phyloP scores from a whole-genome alignment of 1,140 invertebrate genomes.

The Leptinotarsa undecemlineata region DNA sequence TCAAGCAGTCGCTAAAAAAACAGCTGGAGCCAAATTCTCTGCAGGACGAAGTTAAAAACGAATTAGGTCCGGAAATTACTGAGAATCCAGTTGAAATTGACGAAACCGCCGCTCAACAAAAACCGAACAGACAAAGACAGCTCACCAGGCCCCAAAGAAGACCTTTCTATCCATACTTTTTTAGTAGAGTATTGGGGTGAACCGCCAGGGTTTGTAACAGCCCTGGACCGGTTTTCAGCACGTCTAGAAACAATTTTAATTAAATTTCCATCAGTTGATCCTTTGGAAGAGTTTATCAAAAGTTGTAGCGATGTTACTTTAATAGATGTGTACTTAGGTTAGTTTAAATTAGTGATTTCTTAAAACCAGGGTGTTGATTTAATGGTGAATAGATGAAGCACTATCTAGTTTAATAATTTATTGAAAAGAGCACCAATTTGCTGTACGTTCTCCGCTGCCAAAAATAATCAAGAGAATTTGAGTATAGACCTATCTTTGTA shows the following conservation, averaged over 20 bases:
- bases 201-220: not conserved
- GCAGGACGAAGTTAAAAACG: conserved; percentile 17
- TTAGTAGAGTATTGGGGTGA: conserved; percentile 58
- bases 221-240: not conserved
- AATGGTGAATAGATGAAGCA: not conserved
- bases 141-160: conserved; percentile 54
- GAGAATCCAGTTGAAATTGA: conserved; percentile 14
- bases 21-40: conserved; percentile 41
- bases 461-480: no score
- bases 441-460: not conserved
- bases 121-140: conserved; percentile 54
- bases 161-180: conserved; percentile 59
- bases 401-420: not conserved
- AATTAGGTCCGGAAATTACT: conserved; percentile 1
- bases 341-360: not conserved
- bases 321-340: conserved; percentile 4
- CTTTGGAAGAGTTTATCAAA: conserved; percentile 1
- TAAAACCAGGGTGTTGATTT: not conserved
- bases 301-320: not conserved
- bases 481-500: no score
- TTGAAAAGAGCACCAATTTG: not conserved
- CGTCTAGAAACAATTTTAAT: not conserved
- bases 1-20: conserved; percentile 29
- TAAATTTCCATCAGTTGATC: not conserved
- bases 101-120: conserved; percentile 45